phyloP scores from a whole-genome alignment of 2,797 vertebrate species.

The Jordanella pulchra region DNA sequence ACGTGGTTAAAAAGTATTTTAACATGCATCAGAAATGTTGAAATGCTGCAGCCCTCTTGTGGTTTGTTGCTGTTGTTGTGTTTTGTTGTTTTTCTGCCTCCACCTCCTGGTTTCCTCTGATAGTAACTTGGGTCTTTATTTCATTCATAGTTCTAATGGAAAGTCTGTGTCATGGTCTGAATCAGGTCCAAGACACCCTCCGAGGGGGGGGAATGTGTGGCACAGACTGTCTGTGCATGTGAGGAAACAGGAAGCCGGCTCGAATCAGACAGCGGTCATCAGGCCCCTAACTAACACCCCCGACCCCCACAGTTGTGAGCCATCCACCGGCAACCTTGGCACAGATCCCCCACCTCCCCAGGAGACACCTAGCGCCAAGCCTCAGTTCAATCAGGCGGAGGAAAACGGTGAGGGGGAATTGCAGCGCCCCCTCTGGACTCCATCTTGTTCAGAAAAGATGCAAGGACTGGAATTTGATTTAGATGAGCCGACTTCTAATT shows the following conservation, averaged over 20 bases:
- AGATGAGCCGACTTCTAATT: slow-evolving; percentile 81
- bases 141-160: slow-evolving; percentile 99
- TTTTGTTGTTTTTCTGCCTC: slow-evolving; percentile 62
- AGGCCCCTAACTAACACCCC: slow-evolving; percentile 98
- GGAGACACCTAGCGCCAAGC: slow-evolving; percentile 89
- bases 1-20: slow-evolving; percentile 57
- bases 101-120: slow-evolving; percentile 68
- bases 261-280: slow-evolving; percentile 99
- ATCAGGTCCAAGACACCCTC: slow-evolving; percentile 98
- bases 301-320: slow-evolving; percentile 79
- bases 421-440: slow-evolving; percentile 67
- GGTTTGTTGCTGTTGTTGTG: slow-evolving; percentile 57
- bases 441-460: slow-evolving; percentile 77
- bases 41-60: slow-evolving; percentile 69
- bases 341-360: slow-evolving; percentile 85
- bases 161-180: slow-evolving; percentile 99
- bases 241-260: slow-evolving; percentile 95
- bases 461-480: slow-evolving; percentile 71
- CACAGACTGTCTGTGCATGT: slow-evolving; percentile 99
- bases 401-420: slow-evolving; percentile 80
- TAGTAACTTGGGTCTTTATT: slow-evolving; percentile 92
- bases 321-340: slow-evolving; percentile 83
- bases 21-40: slow-evolving; percentile 72
- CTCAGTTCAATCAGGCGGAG: slow-evolving; percentile 87
- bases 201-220: slow-evolving; percentile 95